A percentile compares a stretch with the other conserved stretches of the same genome.
phyloP scores from a whole-genome alignment of 2,113 vertebrate genomes.

The Anolis sagrei region DNA sequence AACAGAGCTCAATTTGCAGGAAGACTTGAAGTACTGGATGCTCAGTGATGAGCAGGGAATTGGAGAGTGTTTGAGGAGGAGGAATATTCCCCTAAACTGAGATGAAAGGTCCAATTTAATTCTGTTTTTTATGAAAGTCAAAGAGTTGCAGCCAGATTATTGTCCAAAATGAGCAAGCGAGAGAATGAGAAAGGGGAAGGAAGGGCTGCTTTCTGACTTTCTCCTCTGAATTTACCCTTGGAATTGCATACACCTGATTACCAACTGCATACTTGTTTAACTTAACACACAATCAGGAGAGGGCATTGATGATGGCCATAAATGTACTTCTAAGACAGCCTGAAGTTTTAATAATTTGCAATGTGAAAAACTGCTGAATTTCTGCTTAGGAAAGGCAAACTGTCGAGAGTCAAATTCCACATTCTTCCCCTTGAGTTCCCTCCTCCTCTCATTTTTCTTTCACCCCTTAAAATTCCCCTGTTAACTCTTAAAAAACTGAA shows the following conservation, averaged over 20 bases:
- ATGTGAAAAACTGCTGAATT: constrained; percentile 34
- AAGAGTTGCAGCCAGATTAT: constrained; percentile 1
- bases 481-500: constrained; percentile 12
- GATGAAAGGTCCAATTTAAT: constrained; percentile 39
- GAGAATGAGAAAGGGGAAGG: neutral
- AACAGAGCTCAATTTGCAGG: neutral
- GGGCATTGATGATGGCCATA: constrained; percentile 14
- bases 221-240: neutral
- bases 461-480: neutral
- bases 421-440: constrained; percentile 35
- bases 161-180: neutral
- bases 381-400: constrained; percentile 43
- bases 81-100: neutral
- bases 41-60: neutral
- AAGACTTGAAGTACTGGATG: neutral
- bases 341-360: constrained; percentile 29
- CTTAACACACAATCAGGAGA: neutral
- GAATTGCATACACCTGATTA: constrained; percentile 12
- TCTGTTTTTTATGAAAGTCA: constrained; percentile 13
- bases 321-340: constrained; percentile 26
- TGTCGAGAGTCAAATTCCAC: constrained; percentile 44
- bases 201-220: neutral
- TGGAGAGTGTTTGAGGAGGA: constrained; percentile 3
- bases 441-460: constrained; percentile 35
- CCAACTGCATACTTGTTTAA: neutral